phyloP scores from a whole-genome alignment of 2,113 vertebrate species.

The Oryzias javanicus region DNA sequence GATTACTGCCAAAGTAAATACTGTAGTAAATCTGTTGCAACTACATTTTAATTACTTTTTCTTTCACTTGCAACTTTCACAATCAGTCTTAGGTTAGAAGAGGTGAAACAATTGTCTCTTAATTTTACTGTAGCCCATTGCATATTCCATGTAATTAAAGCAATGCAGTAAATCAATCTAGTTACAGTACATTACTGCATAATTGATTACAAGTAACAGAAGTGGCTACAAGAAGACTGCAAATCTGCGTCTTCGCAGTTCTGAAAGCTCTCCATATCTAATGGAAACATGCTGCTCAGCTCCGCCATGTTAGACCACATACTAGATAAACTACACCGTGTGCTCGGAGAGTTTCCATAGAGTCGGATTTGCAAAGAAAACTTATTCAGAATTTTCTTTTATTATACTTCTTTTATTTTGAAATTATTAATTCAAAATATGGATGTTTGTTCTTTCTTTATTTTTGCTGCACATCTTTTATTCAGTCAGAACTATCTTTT shows the following conservation, averaged over 20 bases:
- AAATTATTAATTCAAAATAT: neutral
- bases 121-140: too few relatives aligned
- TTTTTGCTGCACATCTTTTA: slow-evolving; percentile 4
- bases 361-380: neutral
- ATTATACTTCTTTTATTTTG: neutral
- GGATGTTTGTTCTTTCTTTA: neutral
- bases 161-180: neutral
- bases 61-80: neutral
- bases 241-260: neutral
- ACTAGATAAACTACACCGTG: slow-evolving; percentile 2
- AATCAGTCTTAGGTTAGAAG: neutral
- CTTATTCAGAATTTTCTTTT: slow-evolving; percentile 4
- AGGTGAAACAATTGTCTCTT: neutral
- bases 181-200: neutral
- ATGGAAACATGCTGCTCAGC: slow-evolving; percentile 26
- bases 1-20: slow-evolving; percentile 8
- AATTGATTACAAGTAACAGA: slow-evolving; percentile 2
- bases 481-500: neutral
- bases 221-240: too few relatives aligned
- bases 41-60: neutral
- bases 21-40: neutral
- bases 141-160: neutral
- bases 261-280: slow-evolving; percentile 30
- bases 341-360: neutral
- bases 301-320: slow-evolving; percentile 25